Evolutionary conservation across 2,888 invertebrate species (phyloP), one percentile per base, ranked within the genome.

Genomic region (Caprella mutica): DNA sequence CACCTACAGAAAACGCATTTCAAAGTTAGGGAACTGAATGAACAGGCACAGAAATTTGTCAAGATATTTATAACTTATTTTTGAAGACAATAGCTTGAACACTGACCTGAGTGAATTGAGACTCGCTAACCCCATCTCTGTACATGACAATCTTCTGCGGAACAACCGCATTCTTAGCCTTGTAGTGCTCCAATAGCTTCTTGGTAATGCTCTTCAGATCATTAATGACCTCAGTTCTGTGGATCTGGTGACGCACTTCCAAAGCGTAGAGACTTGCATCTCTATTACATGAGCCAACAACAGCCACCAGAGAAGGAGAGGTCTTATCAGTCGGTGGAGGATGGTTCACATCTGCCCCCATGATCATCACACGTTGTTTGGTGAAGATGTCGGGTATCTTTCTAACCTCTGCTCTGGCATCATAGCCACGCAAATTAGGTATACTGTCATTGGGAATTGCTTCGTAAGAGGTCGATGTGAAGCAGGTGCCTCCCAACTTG

Each of bases 261-360:
- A 86, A 82, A 26, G 70, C 70, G 65, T 72, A 74, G 42, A 63
- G 65, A 19, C 60, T 66, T 5, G 67, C 66, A 38, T 66, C 44
- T 6, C 61, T 23, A 60, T 72, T 70, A n/a, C 69, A 55, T 52
- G 69, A 71, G 46, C 68, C 72, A 24, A 73, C 70, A 2, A 79
- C 76, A 17, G 80, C 80, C 6, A 80, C 80, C 56, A 81, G 75
- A 1, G 80, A 80, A 0, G 80, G 79, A 61, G 74, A 73, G 8
- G 69, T 69, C 72, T 84, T 80, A 58, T 85, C 86, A 0, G 88
- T 87, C 1, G 87, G 81, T 2, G 86, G 81, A 0, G 93, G 91
- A 76, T 93, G 93, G 0, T 92, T 91, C 5, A 93, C 92, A 73
- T 93, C 93, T 6, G 91, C 91, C 0, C 93, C 93, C 38, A 90